Evolutionary conservation across 1,140 invertebrate genomes (phyloP).

Genomic region (Tetraneura akinire): DNA sequence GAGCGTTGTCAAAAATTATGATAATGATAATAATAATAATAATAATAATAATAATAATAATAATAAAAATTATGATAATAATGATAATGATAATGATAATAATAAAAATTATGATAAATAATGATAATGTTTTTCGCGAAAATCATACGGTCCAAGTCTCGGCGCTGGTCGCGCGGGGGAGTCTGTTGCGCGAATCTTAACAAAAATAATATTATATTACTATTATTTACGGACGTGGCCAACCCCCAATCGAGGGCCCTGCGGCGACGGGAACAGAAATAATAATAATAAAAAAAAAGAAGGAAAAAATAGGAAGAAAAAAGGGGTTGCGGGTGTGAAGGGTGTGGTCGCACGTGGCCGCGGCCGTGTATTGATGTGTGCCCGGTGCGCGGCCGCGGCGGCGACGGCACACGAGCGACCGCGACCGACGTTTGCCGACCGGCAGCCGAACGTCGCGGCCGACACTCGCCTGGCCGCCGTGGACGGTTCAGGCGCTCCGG

Average conservation of each 20-base stretch:
- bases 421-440: background rate
- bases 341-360: constrained; percentile 49
- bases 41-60: no score
- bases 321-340: constrained; percentile 46
- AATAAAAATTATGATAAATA: no score
- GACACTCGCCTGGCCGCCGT: background rate
- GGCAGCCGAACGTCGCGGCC: background rate
- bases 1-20: no score
- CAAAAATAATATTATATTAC: background rate
- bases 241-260: no score
- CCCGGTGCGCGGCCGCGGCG: constrained; percentile 1
- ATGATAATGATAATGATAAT: no score
- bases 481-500: background rate
- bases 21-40: no score
- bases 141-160: background rate
- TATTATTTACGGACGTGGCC: background rate
- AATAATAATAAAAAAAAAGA: no score
- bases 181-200: constrained; percentile 38
- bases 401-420: background rate
- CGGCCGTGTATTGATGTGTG: constrained; percentile 44
- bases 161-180: background rate
- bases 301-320: background rate
- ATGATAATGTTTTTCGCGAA: no score
- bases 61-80: no score
- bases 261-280: background rate